Percentiles rank a stretch among this genome's conserved stretches.
phyloP scores from a whole-genome alignment of 2,797 vertebrate genomes.

The Babyrousa celebensis region DNA sequence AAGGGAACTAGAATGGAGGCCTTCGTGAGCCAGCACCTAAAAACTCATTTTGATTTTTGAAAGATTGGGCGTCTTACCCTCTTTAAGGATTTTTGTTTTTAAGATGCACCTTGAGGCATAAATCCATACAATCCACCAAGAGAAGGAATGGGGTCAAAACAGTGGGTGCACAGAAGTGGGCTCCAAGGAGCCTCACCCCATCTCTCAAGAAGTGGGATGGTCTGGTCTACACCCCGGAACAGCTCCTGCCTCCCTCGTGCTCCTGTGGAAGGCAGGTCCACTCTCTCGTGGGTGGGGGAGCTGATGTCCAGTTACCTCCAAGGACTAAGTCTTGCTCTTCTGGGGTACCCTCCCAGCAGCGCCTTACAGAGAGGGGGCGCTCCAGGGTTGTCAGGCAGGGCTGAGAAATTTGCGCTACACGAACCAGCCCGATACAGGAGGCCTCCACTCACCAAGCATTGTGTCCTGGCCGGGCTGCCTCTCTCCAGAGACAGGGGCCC shows the following conservation, averaged over 20 bases:
- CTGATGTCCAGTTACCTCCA: no score
- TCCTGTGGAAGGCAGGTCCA: neutral
- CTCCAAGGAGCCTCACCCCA: neutral
- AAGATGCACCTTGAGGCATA: neutral
- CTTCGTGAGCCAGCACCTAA: neutral
- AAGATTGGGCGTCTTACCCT: neutral
- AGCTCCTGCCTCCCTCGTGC: neutral
- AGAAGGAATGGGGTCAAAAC: neutral
- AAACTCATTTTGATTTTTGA: conserved; percentile 11
- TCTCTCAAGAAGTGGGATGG: neutral
- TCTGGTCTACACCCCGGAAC: neutral
- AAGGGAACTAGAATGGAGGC: neutral
- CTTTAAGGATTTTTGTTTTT: neutral
- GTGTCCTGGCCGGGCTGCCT: neutral
- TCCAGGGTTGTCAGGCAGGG: neutral
- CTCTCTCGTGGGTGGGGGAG: neutral
- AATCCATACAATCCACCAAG: neutral
- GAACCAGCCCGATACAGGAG: neutral
- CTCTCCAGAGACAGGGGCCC: conserved; percentile 24
- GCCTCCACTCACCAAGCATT: neutral
- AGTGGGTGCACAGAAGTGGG: no score
- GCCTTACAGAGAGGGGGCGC: neutral
- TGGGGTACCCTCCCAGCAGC: neutral
- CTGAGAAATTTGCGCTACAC: neutral
- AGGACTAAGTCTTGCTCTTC: neutral